Percentiles rank a stretch among this genome's conserved stretches.
These are phyloP conservation scores for Spodoptera litura DNA, from an alignment of 1,140 invertebrate genomes.

Conservation along the genomic window DNA sequence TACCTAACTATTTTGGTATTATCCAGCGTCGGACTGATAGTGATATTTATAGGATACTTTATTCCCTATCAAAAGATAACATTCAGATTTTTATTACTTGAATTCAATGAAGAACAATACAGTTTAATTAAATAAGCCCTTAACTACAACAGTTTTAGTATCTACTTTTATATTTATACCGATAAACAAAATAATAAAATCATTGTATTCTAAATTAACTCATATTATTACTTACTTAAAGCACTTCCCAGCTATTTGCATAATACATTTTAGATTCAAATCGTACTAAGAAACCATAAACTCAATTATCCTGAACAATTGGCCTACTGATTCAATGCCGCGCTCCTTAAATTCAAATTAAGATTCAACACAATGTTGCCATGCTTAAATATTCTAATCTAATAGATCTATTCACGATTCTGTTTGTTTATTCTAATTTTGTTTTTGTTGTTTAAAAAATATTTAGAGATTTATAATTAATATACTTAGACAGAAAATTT, in stretches of 20 bases:
- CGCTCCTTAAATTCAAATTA: constrained; percentile 15
- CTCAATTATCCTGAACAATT: constrained; percentile 7
- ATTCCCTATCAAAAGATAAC: no score
- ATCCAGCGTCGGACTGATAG: no score
- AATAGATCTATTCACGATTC: background rate
- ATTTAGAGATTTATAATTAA: no score
- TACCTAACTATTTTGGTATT: no score
- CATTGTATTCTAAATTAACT: background rate
- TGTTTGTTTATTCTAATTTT: background rate
- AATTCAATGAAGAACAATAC: no score
- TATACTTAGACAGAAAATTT: no score
- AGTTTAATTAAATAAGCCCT: no score
- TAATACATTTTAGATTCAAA: constrained; percentile 1
- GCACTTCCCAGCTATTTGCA: background rate
- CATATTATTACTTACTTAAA: background rate
- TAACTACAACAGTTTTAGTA: no score
- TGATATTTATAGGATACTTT: no score
- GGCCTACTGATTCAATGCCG: background rate
- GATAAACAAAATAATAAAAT: background rate
- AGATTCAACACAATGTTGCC: constrained; percentile 7
- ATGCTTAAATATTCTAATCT: constrained; percentile 24
- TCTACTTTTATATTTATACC: no score
- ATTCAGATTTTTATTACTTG: no score
- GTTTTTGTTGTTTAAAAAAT: background rate
- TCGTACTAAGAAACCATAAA: background rate